These are phyloP conservation scores for Lasioglossum leucozonium DNA, from an alignment of 2,888 invertebrate species.

Conservation along the genomic window DNA sequence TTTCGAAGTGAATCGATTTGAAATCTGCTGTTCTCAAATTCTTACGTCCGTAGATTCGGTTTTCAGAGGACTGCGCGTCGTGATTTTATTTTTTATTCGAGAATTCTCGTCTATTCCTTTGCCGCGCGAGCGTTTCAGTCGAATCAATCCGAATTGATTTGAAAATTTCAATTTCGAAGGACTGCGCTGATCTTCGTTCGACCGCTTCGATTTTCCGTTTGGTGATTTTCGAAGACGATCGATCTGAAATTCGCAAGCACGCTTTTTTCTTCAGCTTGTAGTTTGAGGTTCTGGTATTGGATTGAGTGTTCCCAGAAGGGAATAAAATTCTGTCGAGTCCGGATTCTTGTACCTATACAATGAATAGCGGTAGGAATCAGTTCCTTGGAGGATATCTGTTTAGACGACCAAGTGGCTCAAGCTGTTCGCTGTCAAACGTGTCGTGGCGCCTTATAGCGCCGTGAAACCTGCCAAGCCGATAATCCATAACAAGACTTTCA, in stretches of 20 bases:
- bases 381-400: slow-evolving; percentile 36
- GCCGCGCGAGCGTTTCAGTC: too few relatives aligned
- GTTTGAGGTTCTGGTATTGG: neutral
- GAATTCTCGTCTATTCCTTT: too few relatives aligned
- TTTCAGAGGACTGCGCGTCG: too few relatives aligned
- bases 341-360: neutral
- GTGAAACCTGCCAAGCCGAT: slow-evolving; percentile 63
- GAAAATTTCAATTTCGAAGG: neutral
- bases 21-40: neutral
- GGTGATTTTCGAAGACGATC: neutral
- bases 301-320: neutral
- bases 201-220: too few relatives aligned
- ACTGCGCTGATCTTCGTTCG: too few relatives aligned
- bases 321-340: neutral
- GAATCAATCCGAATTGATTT: too few relatives aligned
- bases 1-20: neutral
- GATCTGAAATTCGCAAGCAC: neutral
- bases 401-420: slow-evolving; percentile 29
- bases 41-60: neutral
- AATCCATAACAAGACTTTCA: slow-evolving; percentile 57
- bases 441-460: slow-evolving; percentile 50
- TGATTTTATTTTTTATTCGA: too few relatives aligned
- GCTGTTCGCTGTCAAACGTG: slow-evolving; percentile 43
- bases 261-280: neutral
- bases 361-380: neutral